Evolutionary conservation across 2,888 invertebrate species (phyloP).

Genomic region (Leptogaster cylindrica): DNA sequence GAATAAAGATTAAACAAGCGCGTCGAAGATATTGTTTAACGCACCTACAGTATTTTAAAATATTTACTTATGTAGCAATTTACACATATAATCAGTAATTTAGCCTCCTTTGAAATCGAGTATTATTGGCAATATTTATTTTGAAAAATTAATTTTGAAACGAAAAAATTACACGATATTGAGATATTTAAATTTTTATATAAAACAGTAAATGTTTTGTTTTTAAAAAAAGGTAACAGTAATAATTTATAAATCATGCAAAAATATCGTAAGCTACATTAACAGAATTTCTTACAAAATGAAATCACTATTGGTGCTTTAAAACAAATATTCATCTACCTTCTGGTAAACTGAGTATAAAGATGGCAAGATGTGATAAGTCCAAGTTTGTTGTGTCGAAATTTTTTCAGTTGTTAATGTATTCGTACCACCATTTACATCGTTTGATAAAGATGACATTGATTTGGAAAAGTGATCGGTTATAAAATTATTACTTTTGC

Average conservation of each 20-base stretch:
- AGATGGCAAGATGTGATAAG: constrained; percentile 84
- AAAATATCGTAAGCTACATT: constrained; percentile 14
- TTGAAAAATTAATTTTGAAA: no score
- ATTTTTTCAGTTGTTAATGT: constrained; percentile 55
- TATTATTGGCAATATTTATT: no score
- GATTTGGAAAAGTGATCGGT: constrained; percentile 45
- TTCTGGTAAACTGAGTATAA: constrained; percentile 85
- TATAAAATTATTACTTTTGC: constrained; percentile 35
- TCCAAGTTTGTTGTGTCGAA: constrained; percentile 71
- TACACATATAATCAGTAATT: no score
- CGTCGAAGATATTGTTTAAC: no score
- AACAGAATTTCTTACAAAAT: constrained; percentile 8
- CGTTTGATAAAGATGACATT: constrained; percentile 50
- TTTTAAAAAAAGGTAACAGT: no score
- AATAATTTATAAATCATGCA: constrained; percentile 20
- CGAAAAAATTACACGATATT: no score
- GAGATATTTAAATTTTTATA: no score
- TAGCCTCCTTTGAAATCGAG: no score
- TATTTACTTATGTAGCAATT: no score
- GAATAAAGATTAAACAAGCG: no score
- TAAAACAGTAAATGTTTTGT: no score
- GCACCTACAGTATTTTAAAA: no score
- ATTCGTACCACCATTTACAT: constrained; percentile 41
- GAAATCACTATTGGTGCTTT: not conserved
- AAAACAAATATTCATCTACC: constrained; percentile 64